Evolutionary conservation across 2,113 vertebrate genomes (phyloP).

Genomic region (Drymodes brunneopygia): DNA sequence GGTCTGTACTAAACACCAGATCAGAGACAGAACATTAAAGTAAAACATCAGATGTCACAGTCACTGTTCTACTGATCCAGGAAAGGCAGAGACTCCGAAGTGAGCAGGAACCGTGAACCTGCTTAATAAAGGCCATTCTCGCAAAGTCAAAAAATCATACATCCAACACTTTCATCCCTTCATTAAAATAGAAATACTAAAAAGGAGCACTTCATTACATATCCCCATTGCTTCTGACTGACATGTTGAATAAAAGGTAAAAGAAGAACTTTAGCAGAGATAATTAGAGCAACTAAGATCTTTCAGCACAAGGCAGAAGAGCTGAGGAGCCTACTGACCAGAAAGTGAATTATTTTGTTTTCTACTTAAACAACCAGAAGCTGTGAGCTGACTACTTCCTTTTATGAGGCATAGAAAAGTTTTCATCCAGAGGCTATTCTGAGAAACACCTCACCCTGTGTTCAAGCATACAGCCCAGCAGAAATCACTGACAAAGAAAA

Average conservation of each 20-base stretch:
- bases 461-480: neutral
- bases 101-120: conserved; percentile 28
- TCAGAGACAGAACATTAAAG: conserved; percentile 36
- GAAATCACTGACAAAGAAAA: conserved; percentile 19
- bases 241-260: neutral
- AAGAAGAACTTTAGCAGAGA: conserved; percentile 9
- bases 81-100: conserved; percentile 29
- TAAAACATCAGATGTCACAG: conserved; percentile 34
- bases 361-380: conserved; percentile 13
- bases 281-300: conserved; percentile 11
- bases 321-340: neutral
- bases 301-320: neutral
- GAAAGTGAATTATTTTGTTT: conserved; percentile 34
- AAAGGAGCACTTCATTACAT: conserved; percentile 49
- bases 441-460: neutral
- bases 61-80: conserved; percentile 7
- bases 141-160: conserved; percentile 19
- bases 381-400: conserved; percentile 4
- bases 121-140: conserved; percentile 50
- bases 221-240: conserved; percentile 60
- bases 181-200: conserved; percentile 34
- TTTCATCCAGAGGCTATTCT: conserved; percentile 8
- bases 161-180: conserved; percentile 29
- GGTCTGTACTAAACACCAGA: conserved; percentile 42
- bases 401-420: conserved; percentile 13